Base-by-base conservation (phyloP, 2,797 vertebrate genomes). In the Myripristis murdjan region DNA sequence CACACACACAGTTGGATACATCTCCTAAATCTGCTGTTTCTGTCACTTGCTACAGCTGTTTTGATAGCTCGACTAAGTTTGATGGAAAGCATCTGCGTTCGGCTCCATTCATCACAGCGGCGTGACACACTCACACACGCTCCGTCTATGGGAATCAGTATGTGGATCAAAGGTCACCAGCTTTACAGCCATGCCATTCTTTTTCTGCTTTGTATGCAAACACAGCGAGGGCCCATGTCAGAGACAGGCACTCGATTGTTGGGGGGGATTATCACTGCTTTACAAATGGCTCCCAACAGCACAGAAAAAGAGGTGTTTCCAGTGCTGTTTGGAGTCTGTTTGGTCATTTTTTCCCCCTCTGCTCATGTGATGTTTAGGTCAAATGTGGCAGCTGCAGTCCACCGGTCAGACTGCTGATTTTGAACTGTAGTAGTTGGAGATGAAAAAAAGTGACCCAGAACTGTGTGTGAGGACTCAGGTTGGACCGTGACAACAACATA, bases 141-240 rank as follows among this genome's bases (percentile, higher is more conserved):
- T 10, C 43, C 22, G 20, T 83, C 70, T 79, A 70, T 84, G 76
- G 59, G 68, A 74, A 75, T 85, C 49, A 81, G 72, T 73, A 83
- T 91, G 75, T 85, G 85, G 89, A 31, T 90, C 86, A 91, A 82
- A 92, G 91, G 89, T 91, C 89, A 77, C 24, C 57, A 58, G 82
- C 85, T 83, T 87, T 81, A 83, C 85, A 88, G 84, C 80, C 60
- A 26, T 43, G 67, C 87, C 81, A 85, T 89, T 88, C 86, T 88
- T 73, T 87, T 89, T 88, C 84, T 89, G 87, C 89, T 86, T 89
- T 91, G 90, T 91, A 69, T 87, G 91, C 83, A 85, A 90, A 90
- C 90, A 76, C 81, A 83, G 72, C 44, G 51, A 79, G 53, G 22
- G 79, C 70, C 74, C 69, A 82, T 81, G 79, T 74, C 74, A 68